These are phyloP conservation scores for Entomobrya proxima DNA, from an alignment of 2,888 invertebrate species.

Conservation along the genomic window DNA sequence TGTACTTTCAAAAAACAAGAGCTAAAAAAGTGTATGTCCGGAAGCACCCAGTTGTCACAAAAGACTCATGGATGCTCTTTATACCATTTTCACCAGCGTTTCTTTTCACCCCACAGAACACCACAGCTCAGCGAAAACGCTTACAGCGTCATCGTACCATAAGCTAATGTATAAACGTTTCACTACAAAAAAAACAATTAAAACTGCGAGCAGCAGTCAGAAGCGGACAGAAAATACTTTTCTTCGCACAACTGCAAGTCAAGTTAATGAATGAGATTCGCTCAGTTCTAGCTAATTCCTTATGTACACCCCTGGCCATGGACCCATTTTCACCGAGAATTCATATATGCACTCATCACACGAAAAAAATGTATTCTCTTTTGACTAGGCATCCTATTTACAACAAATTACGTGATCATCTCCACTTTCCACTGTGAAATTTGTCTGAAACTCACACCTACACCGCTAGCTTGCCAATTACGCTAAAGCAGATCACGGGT, in stretches of 20 bases:
- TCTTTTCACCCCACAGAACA: not conserved
- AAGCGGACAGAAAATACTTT: no score
- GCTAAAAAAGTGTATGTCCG: not conserved
- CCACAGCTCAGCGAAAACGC: no score
- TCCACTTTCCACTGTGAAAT: not conserved
- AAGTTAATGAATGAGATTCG: not conserved
- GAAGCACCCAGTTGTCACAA: not conserved
- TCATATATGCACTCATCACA: not conserved
- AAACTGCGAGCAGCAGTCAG: no score
- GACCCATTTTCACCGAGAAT: slow-evolving; percentile 27
- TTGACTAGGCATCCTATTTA: not conserved
- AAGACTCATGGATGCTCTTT: not conserved
- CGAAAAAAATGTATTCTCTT: no score
- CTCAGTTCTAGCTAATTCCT: not conserved
- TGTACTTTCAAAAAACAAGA: not conserved
- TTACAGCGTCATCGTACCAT: no score
- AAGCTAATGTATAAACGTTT: no score
- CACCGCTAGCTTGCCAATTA: not conserved
- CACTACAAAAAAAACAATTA: no score
- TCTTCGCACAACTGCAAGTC: not conserved
- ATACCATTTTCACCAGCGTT: not conserved
- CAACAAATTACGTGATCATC: not conserved
- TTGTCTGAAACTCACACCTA: not conserved
- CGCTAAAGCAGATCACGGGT: not conserved
- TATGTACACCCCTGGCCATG: slow-evolving; percentile 22